phyloP scores from a whole-genome alignment of 1,140 invertebrate genomes.

The Leptonema lineaticorne region DNA sequence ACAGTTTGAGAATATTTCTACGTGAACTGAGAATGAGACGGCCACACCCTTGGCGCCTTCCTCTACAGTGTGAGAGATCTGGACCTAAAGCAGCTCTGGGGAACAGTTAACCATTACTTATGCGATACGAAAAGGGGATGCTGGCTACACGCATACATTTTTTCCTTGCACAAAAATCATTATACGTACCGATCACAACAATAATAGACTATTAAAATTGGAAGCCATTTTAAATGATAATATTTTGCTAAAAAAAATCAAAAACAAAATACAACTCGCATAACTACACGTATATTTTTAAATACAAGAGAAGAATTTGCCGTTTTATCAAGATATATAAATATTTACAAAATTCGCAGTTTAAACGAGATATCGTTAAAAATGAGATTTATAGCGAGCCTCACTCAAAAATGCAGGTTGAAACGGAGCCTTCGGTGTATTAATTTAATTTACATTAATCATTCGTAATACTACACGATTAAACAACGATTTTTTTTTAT shows the following conservation, averaged over 20 bases:
- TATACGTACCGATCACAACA: not conserved
- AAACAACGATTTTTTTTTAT: no score
- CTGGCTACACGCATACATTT: not conserved
- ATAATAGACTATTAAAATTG: no score
- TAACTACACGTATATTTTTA: no score
- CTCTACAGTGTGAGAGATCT: slow-evolving; percentile 3
- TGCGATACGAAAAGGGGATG: slow-evolving; percentile 9
- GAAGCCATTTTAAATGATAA: no score
- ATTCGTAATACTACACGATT: no score
- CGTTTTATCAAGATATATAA: no score
- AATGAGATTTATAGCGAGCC: not conserved
- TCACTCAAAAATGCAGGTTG: not conserved
- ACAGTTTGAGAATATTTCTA: slow-evolving; percentile 27
- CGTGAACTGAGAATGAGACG: slow-evolving; percentile 36
- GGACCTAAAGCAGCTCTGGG: slow-evolving; percentile 1
- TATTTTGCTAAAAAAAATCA: no score
- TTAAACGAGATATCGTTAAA: not conserved
- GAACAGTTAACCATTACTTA: slow-evolving; percentile 29
- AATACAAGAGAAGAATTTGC: no score
- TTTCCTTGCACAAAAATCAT: slow-evolving; percentile 15
- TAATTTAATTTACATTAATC: no score
- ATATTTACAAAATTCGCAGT: no score
- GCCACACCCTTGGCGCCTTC: slow-evolving; percentile 37
- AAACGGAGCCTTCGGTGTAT: no score
- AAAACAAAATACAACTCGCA: no score